These are phyloP conservation scores for Bubalus kerabau DNA, from an alignment of 2,113 vertebrate species.

Conservation along the genomic window DNA sequence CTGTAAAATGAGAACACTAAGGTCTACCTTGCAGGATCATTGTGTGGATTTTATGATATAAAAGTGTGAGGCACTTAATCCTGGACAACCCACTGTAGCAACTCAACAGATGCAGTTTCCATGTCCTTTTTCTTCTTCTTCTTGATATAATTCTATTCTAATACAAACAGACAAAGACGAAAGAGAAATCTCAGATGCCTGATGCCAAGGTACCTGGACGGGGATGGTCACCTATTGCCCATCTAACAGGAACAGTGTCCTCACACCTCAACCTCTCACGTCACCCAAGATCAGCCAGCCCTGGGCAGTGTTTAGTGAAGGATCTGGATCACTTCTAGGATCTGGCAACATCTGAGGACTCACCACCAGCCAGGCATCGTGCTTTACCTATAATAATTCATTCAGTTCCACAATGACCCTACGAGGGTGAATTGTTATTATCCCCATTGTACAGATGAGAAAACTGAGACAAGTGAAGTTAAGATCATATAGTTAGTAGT, in stretches of 20 bases:
- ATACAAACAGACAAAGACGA: background rate
- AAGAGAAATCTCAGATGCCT: background rate
- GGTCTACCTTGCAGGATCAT: background rate
- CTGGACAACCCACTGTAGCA: background rate
- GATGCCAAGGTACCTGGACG: background rate
- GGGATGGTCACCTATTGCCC: background rate
- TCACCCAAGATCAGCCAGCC: background rate
- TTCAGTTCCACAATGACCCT: background rate
- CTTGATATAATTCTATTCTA: background rate
- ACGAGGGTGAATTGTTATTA: no score
- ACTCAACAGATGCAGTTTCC: background rate
- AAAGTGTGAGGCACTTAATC: background rate
- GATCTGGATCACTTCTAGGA: background rate
- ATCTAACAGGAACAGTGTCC: background rate
- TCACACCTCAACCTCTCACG: background rate
- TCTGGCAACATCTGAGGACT: background rate
- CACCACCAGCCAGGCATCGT: fast-evolving
- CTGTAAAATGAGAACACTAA: background rate
- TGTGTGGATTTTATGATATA: background rate
- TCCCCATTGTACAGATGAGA: background rate
- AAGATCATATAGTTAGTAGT: background rate
- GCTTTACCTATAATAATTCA: background rate
- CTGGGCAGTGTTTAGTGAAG: background rate
- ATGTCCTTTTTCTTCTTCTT: background rate
- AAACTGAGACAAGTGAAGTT: background rate